Evolutionary conservation across 2,797 vertebrate species (phyloP).

Genomic region (Falco rusticolus): DNA sequence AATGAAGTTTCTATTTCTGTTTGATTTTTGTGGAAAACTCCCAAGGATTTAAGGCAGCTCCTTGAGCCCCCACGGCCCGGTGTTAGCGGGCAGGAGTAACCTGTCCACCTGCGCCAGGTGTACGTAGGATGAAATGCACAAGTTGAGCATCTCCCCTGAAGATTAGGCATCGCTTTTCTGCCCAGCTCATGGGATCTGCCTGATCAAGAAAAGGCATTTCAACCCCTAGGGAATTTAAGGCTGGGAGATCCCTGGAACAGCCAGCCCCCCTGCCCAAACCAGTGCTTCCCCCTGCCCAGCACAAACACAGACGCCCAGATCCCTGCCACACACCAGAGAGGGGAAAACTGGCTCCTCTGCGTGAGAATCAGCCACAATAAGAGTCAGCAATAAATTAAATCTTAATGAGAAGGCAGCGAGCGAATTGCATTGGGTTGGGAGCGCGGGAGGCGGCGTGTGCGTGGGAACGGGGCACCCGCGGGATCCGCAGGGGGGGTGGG

Average conservation of each 20-base stretch:
- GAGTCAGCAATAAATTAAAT: not conserved
- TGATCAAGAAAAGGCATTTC: no score
- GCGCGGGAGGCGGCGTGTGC: not conserved
- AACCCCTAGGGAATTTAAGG: not conserved
- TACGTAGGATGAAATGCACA: accelerated
- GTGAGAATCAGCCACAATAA: not conserved
- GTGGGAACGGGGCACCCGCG: not conserved
- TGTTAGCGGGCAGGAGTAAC: not conserved
- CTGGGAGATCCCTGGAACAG: not conserved
- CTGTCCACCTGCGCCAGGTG: accelerated
- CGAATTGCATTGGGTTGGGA: not conserved
- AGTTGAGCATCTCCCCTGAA: not conserved
- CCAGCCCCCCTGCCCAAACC: no score
- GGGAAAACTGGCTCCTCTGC: not conserved
- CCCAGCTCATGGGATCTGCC: not conserved
- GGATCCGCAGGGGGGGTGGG: accelerated
- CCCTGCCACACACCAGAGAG: not conserved
- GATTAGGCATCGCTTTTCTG: not conserved
- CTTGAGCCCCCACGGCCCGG: not conserved
- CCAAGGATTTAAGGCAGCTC: not conserved
- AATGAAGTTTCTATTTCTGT: not conserved
- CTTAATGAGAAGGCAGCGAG: not conserved
- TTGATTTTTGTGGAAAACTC: not conserved
- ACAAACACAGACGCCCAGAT: not conserved
- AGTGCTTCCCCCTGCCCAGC: not conserved